Evolutionary conservation across 2,888 invertebrate genomes (phyloP), one percentile per base, ranked within the genome.

Genomic region (Cephus runcator): DNA sequence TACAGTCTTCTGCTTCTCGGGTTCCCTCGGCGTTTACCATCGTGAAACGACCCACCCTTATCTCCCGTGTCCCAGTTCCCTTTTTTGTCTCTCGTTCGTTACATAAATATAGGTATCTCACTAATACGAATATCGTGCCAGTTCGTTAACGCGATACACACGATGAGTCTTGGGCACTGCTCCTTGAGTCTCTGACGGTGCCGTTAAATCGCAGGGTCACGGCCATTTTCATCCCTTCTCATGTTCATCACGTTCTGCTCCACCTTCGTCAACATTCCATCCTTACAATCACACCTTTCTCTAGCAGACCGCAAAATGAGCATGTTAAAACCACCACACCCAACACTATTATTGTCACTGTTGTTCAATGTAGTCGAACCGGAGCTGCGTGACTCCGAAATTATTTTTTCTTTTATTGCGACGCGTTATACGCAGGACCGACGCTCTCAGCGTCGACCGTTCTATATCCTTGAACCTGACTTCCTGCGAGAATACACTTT

Each of bases 321-420:
- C 56, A 56, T 56, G 56, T 71, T 71, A 71, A 71, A 56, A 33
- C 31, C 71, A 34, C 69, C 76, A 4, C 34, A 75, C 78, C 75
- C 78, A 75, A 78, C 75, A 40, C 68, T 11, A 76, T 78, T 78
- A 78, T 78, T 78, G 78, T 78, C 78, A 71, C 71, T 71, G 71
- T 31, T 71, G 71, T 71, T 71, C 71, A 33, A 31, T 71, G 31
- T 34, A 56, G 71, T 71, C 71, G 31, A 34, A 71, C 15, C 71
- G 71, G 71, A 71, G 71, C 31, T 71, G 31, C n/a, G 31, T 34
- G 31, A 33, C 31, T 34, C 71, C 71, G 71, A 71, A 31, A 71
- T 71, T 31, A 34, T 71, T 56, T 23, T 23, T 9, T 56, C 12
- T 36, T 56, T 56, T 71, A 71, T 71, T 15, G 71, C 31, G 31